These are phyloP conservation scores for Muscicapa striata DNA, from an alignment of 2,797 vertebrate genomes.

Conservation along the genomic window DNA sequence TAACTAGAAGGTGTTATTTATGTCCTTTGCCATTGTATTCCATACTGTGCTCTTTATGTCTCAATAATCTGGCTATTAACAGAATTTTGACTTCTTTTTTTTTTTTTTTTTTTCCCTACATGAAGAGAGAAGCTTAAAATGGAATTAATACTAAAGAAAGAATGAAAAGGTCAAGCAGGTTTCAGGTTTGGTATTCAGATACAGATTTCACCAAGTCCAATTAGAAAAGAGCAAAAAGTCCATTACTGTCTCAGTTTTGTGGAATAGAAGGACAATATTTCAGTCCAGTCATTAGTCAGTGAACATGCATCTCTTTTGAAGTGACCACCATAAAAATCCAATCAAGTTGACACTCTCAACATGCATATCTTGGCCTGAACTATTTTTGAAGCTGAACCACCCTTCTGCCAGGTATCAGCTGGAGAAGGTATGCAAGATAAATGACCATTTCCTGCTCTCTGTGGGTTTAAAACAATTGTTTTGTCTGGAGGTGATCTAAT, in stretches of 20 bases:
- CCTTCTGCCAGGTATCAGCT: not conserved
- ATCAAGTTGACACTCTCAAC: not conserved
- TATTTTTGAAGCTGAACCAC: not conserved
- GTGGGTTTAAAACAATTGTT: not conserved
- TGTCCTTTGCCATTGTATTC: not conserved
- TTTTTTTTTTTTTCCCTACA: not conserved
- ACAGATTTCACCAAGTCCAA: not conserved
- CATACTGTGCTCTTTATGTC: not conserved
- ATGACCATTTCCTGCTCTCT: not conserved
- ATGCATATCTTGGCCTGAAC: not conserved
- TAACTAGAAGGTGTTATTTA: not conserved
- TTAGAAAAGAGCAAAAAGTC: constrained; percentile 37
- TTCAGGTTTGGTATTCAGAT: constrained; percentile 23
- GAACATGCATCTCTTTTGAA: not conserved
- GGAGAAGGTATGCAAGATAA: not conserved
- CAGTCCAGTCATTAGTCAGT: not conserved
- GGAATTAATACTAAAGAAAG: constrained; percentile 1
- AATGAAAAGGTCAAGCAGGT: constrained; percentile 4
- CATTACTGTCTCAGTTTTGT: not conserved
- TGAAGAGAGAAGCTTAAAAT: not conserved
- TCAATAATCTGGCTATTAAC: constrained; percentile 3
- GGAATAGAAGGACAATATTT: not conserved
- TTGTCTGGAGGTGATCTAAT: not conserved
- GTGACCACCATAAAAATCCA: not conserved
- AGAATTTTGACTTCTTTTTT: not conserved